Evolutionary conservation across 2,113 vertebrate genomes (phyloP), one percentile per base, ranked within the genome.

Genomic region (Hypomesus transpacificus): DNA sequence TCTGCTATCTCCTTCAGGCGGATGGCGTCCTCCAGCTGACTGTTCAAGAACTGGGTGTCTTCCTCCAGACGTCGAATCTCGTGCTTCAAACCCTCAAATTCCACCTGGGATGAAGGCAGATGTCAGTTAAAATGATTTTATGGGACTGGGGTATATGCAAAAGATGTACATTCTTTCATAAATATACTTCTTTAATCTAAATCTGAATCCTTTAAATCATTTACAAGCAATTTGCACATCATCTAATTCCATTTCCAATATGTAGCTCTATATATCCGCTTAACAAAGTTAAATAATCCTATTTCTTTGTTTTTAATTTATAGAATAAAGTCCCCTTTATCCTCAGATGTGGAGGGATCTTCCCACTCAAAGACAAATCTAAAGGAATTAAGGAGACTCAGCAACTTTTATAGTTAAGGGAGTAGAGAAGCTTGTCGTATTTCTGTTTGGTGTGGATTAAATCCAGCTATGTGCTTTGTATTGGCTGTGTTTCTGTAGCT

Each of bases 41-140:
- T 98, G 87, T 99, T 98, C 3, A 98, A 94, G 81, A 96, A 97
- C 85, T 98, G 96, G 0, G 93, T 94, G 77, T 98, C 97, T 71
- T 99, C 97, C 84, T 99, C 97, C 0, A 98, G 89, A 11, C 97
- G 93, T 78, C 97, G 95, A 89, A 97, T 96, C 87, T 99, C 97
- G 34, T 99, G 96, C 82, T 99, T 99, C 75, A 99, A 90, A 76
- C 97, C 96, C 88, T 99, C 97, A 72, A 99, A 99, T 84, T 99
- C 97, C 87, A 99, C 97, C 97, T 99, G 82, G 59, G 65, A 21
- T 4, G 62, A 28, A n/a, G 21, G 65, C 52, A 5, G 1, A 24
- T 22, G 18, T 62, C 13, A 72, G n/a, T 34, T 4, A 64, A 39
- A 64, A 14, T 7, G n/a, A 18, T n/a, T 14, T 28, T 17, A 7